Evolutionary conservation across 2,797 vertebrate species (phyloP).

Genomic region (Mycteria americana): DNA sequence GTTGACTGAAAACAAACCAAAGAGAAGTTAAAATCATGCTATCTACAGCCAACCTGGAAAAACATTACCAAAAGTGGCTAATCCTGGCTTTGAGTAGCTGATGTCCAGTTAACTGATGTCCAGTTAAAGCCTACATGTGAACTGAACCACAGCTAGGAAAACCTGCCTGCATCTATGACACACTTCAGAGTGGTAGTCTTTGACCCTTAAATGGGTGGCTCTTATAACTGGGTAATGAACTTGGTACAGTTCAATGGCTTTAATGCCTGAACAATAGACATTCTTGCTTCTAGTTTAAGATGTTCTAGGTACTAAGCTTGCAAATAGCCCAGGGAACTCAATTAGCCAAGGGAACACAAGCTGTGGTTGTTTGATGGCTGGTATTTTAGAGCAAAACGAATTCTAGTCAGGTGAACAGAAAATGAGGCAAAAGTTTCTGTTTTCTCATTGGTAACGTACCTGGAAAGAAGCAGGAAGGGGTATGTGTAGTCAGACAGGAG

Average conservation of each 20-base stretch:
- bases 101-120: too few relatives aligned
- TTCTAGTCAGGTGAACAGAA: not conserved
- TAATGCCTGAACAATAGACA: not conserved
- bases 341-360: not conserved
- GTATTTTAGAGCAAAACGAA: not conserved
- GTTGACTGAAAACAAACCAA: conserved; percentile 36
- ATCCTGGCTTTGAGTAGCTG: not conserved
- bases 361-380: not conserved
- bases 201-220: not conserved
- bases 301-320: not conserved
- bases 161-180: not conserved
- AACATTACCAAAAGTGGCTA: not conserved
- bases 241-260: not conserved
- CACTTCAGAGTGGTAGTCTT: not conserved
- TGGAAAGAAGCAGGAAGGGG: not conserved
- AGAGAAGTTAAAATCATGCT: not conserved
- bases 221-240: not conserved
- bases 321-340: not conserved
- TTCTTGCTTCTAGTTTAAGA: not conserved
- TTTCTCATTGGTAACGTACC: not conserved
- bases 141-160: not conserved
- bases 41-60: not conserved
- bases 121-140: not conserved
- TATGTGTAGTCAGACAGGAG: not conserved
- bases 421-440: not conserved